These are phyloP conservation scores for Drosophila takahashii DNA, from an alignment of 1,140 invertebrate species.

Conservation along the genomic window DNA sequence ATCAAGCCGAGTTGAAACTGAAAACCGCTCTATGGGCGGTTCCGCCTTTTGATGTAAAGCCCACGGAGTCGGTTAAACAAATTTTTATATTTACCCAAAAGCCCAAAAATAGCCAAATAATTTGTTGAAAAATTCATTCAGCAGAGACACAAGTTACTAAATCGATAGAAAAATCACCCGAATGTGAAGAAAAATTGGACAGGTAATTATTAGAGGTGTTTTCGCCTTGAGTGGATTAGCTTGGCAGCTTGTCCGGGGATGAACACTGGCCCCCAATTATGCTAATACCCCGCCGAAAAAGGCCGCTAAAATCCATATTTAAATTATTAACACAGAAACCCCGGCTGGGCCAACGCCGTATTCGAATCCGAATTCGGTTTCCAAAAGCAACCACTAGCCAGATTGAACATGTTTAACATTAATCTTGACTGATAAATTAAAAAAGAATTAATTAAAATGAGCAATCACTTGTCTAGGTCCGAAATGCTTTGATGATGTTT, in stretches of 20 bases:
- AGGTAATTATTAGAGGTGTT: constrained; percentile 77
- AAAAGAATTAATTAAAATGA: constrained; percentile 77
- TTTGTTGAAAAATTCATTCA: constrained; percentile 76
- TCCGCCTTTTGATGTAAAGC: constrained; percentile 77
- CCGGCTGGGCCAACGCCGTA: constrained; percentile 35
- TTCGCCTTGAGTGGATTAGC: constrained; percentile 68
- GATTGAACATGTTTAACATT: constrained; percentile 76
- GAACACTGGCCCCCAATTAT: constrained; percentile 74
- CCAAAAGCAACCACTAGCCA: constrained; percentile 54
- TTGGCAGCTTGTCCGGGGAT: constrained; percentile 37
- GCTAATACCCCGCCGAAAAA: constrained; percentile 74
- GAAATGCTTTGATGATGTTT: constrained; percentile 11
- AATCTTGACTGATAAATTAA: constrained; percentile 82
- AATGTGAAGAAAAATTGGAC: constrained; percentile 73
- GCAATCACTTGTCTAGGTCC: constrained; percentile 56
- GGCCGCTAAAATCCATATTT: constrained; percentile 72
- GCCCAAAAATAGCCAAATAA: constrained; percentile 66
- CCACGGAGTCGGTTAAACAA: constrained; percentile 74
- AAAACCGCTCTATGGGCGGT: constrained; percentile 63
- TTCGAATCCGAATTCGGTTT: constrained; percentile 52
- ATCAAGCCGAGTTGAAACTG: constrained; percentile 19
- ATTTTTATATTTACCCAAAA: constrained; percentile 65
- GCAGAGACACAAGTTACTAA: constrained; percentile 31
- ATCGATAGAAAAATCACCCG: constrained; percentile 30
- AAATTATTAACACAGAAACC: constrained; percentile 69